Evolutionary conservation across 2,888 invertebrate genomes (phyloP).

Genomic region (Lottia gigantea): DNA sequence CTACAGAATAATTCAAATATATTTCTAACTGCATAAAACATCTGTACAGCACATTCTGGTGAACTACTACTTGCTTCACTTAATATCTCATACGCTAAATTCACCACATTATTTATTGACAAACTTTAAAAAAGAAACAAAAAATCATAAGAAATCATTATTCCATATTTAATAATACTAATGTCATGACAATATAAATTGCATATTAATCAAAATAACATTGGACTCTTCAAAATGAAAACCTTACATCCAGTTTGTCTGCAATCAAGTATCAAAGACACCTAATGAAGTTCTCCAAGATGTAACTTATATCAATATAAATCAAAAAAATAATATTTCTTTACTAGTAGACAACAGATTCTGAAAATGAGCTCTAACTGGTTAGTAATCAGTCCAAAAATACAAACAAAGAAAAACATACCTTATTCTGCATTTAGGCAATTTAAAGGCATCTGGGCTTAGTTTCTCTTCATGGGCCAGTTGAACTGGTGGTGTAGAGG

Average conservation of each 20-base stretch:
- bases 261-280: neutral
- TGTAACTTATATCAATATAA: too few relatives aligned
- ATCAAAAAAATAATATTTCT: too few relatives aligned
- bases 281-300: neutral
- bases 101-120: conserved; percentile 71
- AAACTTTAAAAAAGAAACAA: conserved; percentile 41
- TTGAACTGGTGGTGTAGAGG: conserved; percentile 46
- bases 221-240: neutral
- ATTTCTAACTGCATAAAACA: conserved; percentile 78
- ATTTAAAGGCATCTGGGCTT: conserved; percentile 65
- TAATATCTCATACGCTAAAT: conserved; percentile 76
- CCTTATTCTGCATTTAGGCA: conserved; percentile 73
- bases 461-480: conserved; percentile 45
- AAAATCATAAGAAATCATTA: too few relatives aligned
- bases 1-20: conserved; percentile 83
- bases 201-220: too few relatives aligned
- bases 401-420: conserved; percentile 40
- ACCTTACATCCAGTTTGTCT: neutral
- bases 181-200: too few relatives aligned
- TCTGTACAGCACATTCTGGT: conserved; percentile 73
- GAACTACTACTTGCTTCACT: conserved; percentile 75
- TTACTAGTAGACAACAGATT: too few relatives aligned
- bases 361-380: too few relatives aligned
- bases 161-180: too few relatives aligned
- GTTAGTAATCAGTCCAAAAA: too few relatives aligned